These are phyloP conservation scores for Acanthosepion lycidas DNA, from an alignment of 2,888 invertebrate species.

Conservation along the genomic window DNA sequence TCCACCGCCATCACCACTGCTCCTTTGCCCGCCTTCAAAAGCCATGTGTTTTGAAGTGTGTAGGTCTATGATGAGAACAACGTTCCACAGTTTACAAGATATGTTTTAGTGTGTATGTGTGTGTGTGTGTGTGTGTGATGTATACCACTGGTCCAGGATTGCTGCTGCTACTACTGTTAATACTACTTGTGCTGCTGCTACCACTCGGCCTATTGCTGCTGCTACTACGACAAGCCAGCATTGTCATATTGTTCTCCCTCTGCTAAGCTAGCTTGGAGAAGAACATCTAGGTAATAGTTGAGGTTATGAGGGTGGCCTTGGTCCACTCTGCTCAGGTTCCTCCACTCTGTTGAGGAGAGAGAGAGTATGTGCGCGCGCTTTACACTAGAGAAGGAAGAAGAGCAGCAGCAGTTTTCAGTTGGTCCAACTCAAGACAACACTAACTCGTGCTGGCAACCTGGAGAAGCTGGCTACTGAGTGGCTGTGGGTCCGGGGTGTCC, in stretches of 20 bases:
- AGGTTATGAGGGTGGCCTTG: constrained; percentile 34
- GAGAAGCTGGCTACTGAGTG: constrained; percentile 37
- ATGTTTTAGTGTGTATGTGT: not conserved
- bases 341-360: not conserved
- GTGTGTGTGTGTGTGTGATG: not conserved
- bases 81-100: not conserved
- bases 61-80: not conserved
- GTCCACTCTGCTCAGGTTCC: constrained; percentile 8
- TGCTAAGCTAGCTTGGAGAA: not conserved
- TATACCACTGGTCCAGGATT: not conserved
- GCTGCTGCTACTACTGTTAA: not conserved
- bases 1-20: not conserved
- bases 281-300: not conserved
- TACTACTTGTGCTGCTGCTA: not conserved
- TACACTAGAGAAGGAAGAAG: not conserved
- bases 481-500: constrained; percentile 38
- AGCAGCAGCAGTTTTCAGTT: not conserved
- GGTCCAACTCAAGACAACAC: constrained; percentile 33
- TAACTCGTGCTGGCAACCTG: constrained; percentile 7
- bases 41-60: not conserved
- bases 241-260: constrained; percentile 37
- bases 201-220: not conserved
- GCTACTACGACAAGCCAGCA: constrained; percentile 33
- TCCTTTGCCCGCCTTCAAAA: not conserved
- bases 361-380: not conserved